Percentiles rank a stretch among this genome's conserved stretches.
phyloP scores from a whole-genome alignment of 2,888 invertebrate genomes.

The Microctonus hyperodae region DNA sequence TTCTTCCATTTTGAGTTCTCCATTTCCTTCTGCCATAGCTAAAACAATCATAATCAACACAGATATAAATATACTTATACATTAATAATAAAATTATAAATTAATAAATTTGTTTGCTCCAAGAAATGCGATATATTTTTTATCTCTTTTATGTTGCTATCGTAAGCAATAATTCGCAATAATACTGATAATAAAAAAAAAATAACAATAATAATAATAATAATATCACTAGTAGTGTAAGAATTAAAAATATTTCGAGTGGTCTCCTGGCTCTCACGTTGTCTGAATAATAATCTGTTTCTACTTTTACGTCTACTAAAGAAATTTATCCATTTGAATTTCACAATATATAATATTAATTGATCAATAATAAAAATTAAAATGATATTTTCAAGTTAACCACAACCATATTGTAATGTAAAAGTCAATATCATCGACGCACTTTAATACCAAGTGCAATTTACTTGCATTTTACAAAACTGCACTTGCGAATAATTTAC shows the following conservation, averaged over 20 bases:
- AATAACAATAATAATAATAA: background rate
- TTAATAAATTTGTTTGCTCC: background rate
- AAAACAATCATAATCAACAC: conserved; percentile 20
- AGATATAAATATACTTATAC: background rate
- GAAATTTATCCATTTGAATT: conserved; percentile 3
- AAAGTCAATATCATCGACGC: conserved; percentile 22
- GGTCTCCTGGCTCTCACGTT: background rate
- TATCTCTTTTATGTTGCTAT: conserved; percentile 15
- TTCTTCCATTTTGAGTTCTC: conserved; percentile 82
- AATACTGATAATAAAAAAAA: conserved; percentile 8
- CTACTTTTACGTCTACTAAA: conserved; percentile 25
- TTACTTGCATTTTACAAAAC: conserved; percentile 4
- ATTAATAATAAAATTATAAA: conserved; percentile 4
- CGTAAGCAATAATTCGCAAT: conserved; percentile 18
- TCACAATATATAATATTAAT: background rate
- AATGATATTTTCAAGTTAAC: conserved; percentile 24
- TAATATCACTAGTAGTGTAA: background rate
- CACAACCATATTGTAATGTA: conserved; percentile 11
- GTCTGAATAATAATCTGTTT: conserved; percentile 14
- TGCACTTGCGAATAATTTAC: background rate
- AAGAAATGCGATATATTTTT: conserved; percentile 2
- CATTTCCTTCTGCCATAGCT: conserved; percentile 89
- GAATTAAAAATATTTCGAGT: background rate
- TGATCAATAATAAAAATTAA: background rate
- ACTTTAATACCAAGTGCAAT: conserved; percentile 20